These are phyloP conservation scores for Rhimphoctona megacephalus DNA, from an alignment of 2,888 invertebrate genomes.

Conservation along the genomic window DNA sequence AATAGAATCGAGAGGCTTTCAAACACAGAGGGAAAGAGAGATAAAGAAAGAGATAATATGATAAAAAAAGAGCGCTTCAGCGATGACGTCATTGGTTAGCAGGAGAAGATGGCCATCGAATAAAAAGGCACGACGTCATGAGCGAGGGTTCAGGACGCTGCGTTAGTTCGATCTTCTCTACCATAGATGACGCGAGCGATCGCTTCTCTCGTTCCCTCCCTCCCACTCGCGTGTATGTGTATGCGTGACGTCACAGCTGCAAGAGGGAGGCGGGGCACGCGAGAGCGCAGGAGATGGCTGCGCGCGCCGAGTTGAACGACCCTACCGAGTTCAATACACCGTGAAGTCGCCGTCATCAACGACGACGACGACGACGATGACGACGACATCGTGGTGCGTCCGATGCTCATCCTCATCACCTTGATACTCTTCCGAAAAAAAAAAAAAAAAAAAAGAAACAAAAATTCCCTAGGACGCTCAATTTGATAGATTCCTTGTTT, in stretches of 20 bases:
- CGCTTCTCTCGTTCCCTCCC: conserved; percentile 3
- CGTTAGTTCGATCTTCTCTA: conserved; percentile 13
- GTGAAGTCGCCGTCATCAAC: conserved; percentile 63
- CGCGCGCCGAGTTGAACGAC: conserved; percentile 80
- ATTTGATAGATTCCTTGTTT: background rate
- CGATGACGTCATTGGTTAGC: conserved; percentile 77
- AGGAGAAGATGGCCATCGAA: conserved; percentile 61
- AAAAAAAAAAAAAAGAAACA: background rate
- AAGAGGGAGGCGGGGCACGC: conserved; percentile 25
- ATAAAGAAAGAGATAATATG: background rate
- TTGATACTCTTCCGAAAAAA: conserved; percentile 11
- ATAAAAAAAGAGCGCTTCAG: conserved; percentile 8
- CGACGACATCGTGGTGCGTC: conserved; percentile 50
- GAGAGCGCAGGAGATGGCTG: conserved; percentile 66
- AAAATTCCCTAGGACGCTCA: background rate
- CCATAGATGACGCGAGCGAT: conserved; percentile 36
- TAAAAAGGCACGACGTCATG: conserved; percentile 59
- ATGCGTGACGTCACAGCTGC: conserved; percentile 54
- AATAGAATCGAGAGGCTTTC: conserved; percentile 21
- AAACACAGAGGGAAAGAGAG: conserved; percentile 2
- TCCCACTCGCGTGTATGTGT: conserved; percentile 12
- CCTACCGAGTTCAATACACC: conserved; percentile 84
- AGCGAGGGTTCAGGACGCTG: conserved; percentile 16
- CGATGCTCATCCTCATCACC: conserved; percentile 43
- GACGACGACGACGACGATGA: conserved; percentile 54